Base-by-base conservation (phyloP, 2,888 invertebrate genomes). In the Uloborus plumipes region DNA sequence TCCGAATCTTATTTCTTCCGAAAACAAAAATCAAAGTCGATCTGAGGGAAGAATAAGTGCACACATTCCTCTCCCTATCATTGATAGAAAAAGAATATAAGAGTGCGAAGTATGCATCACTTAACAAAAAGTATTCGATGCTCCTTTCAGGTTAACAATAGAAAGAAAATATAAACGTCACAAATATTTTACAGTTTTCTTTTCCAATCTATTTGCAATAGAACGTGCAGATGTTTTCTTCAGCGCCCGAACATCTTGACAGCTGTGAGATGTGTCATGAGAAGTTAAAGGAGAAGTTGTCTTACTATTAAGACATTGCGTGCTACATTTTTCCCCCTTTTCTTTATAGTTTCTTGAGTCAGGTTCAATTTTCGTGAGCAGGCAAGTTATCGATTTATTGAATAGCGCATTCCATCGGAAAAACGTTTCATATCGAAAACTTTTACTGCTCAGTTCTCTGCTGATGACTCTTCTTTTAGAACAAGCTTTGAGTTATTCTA, bases 261-360 rank as follows among this genome's bases (percentile, higher is more conserved):
- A 67, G 67, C 73, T 74, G 67, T 61, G 64, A 64, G 69, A 64
- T 62, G 55, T 73, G 80, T 67, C 67, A 67, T 67, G 64, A 74
- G 67, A 64, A 64, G 74, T 80, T 80, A 74, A 73, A 80, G 65
- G 74, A 80, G 69, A 74, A 74, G 69, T 74, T 74, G 80, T 69
- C 69, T 80, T 80, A 80, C 80, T 80, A 80, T 80, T 80, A 80
- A 74, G 80, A 80, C 74, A 74, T 80, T 70, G 79, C 79, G 67
- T 80, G 73, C 64, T 58, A 64, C 39, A 39, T 53, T 31, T 51
- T 69, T 16, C 59, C 69, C 31, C 65, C 18, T 47, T 64, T 81
- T 70, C 62, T 72, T 73, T 58, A 70, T 67, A 80, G 70, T 64
- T 58, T 70, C 80, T 81, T 74, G 65, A 81, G 74, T 74, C 74